A percentile compares a stretch with the other conserved stretches of the same genome.
phyloP scores from a whole-genome alignment of 2,888 invertebrate species.

The Microctonus brassicae region DNA sequence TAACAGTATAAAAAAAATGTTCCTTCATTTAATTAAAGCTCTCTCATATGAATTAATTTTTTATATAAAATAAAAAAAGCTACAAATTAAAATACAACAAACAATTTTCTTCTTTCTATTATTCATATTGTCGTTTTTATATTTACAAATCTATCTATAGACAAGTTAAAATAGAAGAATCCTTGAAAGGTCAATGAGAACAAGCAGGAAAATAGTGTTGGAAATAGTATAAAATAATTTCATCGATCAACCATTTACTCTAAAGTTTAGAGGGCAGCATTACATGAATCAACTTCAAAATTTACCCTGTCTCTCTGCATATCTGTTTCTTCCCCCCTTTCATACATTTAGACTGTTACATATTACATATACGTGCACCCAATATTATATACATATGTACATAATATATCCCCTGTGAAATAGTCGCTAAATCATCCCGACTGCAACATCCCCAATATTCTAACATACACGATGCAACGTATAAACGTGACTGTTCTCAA shows the following conservation, averaged over 20 bases:
- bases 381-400: neutral
- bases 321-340: too few species aligned
- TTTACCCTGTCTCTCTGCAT: too few species aligned
- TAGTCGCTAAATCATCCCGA: neutral
- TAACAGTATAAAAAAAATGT: neutral
- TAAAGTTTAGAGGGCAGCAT: neutral
- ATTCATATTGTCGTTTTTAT: neutral
- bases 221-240: constrained; percentile 16
- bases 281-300: constrained; percentile 7
- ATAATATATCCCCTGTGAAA: neutral
- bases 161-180: neutral
- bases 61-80: too few species aligned
- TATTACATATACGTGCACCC: neutral
- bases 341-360: too few species aligned
- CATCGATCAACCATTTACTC: constrained; percentile 13
- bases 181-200: constrained; percentile 21
- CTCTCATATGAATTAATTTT: too few species aligned
- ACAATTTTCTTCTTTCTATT: neutral
- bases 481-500: constrained; percentile 4
- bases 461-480: neutral
- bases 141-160: neutral
- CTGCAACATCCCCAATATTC: neutral
- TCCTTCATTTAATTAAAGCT: too few species aligned
- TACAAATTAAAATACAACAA: too few species aligned
- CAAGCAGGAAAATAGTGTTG: neutral